Conservation (phyloP, 2,888 invertebrate species). For the Epistrophe grossulariae region DNA sequence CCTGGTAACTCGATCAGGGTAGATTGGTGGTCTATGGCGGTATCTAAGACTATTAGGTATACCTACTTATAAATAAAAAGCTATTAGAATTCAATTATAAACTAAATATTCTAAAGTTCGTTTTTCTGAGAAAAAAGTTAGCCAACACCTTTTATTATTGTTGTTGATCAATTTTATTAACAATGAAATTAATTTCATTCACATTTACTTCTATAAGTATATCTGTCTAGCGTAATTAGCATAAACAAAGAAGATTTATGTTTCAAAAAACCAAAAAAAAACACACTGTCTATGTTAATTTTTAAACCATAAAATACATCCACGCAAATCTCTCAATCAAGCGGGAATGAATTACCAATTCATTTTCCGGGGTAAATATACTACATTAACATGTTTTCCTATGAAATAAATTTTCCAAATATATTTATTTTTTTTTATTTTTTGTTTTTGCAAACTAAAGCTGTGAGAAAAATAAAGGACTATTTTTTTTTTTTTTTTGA, state of each 20-base stretch:
- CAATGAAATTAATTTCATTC: not conserved
- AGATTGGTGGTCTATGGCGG: too few species aligned
- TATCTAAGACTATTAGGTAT: too few species aligned
- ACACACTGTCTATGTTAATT: not conserved
- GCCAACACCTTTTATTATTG: not conserved
- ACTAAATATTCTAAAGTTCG: not conserved
- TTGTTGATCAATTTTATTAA: not conserved
- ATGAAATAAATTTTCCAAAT: not conserved
- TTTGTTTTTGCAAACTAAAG: constrained; percentile 13
- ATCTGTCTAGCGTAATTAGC: not conserved
- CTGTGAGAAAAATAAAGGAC: constrained; percentile 3
- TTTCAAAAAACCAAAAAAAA: not conserved
- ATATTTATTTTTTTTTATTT: not conserved
- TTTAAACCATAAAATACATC: not conserved
- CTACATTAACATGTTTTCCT: not conserved
- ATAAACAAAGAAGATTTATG: constrained; percentile 30
- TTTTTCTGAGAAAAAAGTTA: not conserved
- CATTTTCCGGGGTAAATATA: not conserved
- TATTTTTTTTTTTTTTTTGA: not conserved
- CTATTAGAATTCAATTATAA: too few species aligned
- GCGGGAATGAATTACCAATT: constrained; percentile 2
- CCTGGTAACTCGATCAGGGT: too few species aligned
- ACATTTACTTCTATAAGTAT: not conserved
- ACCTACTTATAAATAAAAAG: too few species aligned
- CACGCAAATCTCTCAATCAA: constrained; percentile 7